Evolutionary conservation across 2,888 invertebrate species (phyloP).

Genomic region (Drosophila colorata): DNA sequence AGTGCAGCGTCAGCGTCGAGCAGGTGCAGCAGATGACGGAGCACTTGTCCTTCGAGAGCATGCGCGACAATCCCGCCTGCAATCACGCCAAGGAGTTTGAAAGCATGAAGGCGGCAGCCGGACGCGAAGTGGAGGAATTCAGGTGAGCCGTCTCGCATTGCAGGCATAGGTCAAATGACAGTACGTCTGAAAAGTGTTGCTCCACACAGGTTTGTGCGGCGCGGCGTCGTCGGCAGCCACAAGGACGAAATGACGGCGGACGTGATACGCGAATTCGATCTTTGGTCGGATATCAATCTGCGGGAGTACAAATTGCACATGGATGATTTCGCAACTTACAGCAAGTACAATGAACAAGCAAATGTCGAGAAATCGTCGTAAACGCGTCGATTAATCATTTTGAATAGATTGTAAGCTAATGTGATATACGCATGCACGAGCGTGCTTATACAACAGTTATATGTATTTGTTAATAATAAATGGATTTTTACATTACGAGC

Average conservation of each 20-base stretch:
- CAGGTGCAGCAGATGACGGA: constrained; percentile 67
- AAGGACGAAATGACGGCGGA: constrained; percentile 79
- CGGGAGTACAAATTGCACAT: constrained; percentile 67
- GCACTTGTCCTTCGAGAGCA: constrained; percentile 83
- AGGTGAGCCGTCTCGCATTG: constrained; percentile 57
- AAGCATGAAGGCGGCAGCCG: constrained; percentile 82
- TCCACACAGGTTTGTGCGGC: constrained; percentile 80
- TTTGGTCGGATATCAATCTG: constrained; percentile 80
- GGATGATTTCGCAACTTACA: constrained; percentile 78
- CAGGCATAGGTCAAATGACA: not conserved
- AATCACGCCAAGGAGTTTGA: constrained; percentile 83
- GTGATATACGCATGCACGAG: constrained; percentile 44
- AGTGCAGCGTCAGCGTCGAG: constrained; percentile 49
- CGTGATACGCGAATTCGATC: constrained; percentile 81
- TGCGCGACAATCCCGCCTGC: constrained; percentile 83
- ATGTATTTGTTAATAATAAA: constrained; percentile 43
- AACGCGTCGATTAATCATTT: constrained; percentile 43
- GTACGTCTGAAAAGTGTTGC: constrained; percentile 32
- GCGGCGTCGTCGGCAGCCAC: constrained; percentile 83
- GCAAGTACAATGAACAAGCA: constrained; percentile 59
- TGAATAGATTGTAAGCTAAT: constrained; percentile 55
- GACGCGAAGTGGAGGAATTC: constrained; percentile 81
- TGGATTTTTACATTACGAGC: not conserved
- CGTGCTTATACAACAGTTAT: constrained; percentile 13
- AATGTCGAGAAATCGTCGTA: not conserved